Conservation (phyloP, 2,888 invertebrate species). For the Timema podura region DNA sequence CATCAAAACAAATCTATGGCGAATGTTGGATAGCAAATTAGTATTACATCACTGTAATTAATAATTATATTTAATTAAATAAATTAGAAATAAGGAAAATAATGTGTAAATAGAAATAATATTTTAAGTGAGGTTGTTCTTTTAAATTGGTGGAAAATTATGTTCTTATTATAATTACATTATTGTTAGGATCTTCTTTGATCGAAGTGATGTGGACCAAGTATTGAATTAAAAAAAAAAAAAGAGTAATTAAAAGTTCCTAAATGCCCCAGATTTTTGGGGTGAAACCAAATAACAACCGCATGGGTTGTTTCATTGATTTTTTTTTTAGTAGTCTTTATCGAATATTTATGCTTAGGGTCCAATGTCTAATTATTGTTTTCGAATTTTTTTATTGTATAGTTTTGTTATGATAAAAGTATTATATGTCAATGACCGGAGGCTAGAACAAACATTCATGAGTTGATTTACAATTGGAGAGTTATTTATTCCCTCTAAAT, state of each 20-base stretch:
- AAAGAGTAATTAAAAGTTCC: conserved; percentile 1
- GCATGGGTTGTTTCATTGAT: conserved; percentile 12
- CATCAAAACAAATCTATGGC: conserved; percentile 21
- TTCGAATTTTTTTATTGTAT: too few relatives aligned
- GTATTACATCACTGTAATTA: conserved; percentile 1
- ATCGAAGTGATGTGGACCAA: conserved; percentile 28
- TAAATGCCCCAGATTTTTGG: conserved; percentile 9
- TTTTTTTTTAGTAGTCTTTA: not conserved
- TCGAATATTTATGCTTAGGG: too few relatives aligned
- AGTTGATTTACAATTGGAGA: too few relatives aligned
- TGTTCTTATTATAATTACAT: conserved; percentile 17
- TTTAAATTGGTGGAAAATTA: conserved; percentile 18
- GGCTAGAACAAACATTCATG: too few relatives aligned
- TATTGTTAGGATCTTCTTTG: conserved; percentile 17
- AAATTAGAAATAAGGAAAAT: not conserved
- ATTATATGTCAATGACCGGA: too few relatives aligned
- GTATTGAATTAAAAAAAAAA: conserved; percentile 3
- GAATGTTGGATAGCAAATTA: conserved; percentile 19
- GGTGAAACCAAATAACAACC: conserved; percentile 17
- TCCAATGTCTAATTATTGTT: too few relatives aligned
- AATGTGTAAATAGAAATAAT: conserved; percentile 19
- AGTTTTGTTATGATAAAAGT: too few relatives aligned
- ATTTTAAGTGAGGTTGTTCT: conserved; percentile 20
- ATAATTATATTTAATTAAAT: conserved; percentile 2
- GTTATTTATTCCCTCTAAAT: too few relatives aligned